Percentiles rank a stretch among this genome's conserved stretches.
Evolutionary conservation across 2,797 vertebrate genomes (phyloP).

Genomic region (Heteromormyrus szaboi): DNA sequence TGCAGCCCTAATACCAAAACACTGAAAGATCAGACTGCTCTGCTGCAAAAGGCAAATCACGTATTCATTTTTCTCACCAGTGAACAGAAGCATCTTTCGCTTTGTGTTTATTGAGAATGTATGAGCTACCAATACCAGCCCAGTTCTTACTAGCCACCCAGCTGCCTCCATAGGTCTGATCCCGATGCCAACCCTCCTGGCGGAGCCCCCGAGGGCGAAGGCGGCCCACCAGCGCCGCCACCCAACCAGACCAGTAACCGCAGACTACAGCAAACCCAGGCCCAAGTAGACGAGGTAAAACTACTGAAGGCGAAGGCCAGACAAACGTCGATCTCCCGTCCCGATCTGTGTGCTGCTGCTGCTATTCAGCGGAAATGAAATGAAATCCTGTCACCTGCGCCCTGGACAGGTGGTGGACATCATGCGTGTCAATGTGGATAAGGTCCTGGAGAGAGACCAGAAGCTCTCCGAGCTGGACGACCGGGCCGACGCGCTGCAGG

Average conservation of each 20-base stretch:
- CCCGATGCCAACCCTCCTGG: slow-evolving; percentile 54
- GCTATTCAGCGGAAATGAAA: neutral
- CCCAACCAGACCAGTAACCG: slow-evolving; percentile 72
- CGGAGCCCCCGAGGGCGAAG: slow-evolving; percentile 61
- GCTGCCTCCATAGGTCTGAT: slow-evolving; percentile 55
- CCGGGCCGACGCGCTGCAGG: slow-evolving; percentile 78
- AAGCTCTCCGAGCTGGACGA: slow-evolving; percentile 79
- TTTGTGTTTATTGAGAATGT: neutral
- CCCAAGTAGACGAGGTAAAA: slow-evolving; percentile 79
- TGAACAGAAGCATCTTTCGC: neutral
- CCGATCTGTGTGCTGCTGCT: neutral
- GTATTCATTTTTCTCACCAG: neutral
- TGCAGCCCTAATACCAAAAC: neutral
- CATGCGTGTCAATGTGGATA: slow-evolving; percentile 83
- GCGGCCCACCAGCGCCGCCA: slow-evolving; percentile 52
- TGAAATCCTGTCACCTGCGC: neutral
- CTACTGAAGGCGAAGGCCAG: neutral
- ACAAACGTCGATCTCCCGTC: neutral
- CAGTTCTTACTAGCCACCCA: neutral
- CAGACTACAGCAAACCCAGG: slow-evolving; percentile 78
- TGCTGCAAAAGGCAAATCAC: neutral
- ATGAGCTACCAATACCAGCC: neutral
- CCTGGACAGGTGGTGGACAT: slow-evolving; percentile 79
- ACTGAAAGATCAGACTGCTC: neutral
- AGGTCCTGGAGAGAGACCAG: slow-evolving; percentile 79